phyloP scores from a whole-genome alignment of 2,113 vertebrate genomes.

The Zootoca vivipara region DNA sequence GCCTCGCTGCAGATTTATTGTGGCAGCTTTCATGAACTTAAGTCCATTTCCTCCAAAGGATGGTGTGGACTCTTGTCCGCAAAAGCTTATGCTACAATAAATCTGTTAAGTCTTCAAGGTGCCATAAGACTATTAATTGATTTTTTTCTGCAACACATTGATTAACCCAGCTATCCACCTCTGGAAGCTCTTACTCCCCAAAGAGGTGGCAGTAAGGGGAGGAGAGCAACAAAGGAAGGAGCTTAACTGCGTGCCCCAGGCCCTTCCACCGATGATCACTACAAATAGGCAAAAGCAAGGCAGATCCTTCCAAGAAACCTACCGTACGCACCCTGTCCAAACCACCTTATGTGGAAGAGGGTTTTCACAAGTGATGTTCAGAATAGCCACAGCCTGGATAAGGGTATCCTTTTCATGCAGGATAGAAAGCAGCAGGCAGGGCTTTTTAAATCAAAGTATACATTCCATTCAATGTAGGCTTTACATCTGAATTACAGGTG shows the following conservation, averaged over 20 bases:
- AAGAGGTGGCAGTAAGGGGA: background rate
- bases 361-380: background rate
- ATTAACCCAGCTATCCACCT: background rate
- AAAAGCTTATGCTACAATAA: too few relatives aligned
- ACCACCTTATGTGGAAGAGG: background rate
- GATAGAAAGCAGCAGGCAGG: background rate
- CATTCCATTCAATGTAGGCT: background rate
- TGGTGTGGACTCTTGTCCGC: background rate
- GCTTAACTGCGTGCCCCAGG: too few relatives aligned
- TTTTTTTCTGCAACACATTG: background rate
- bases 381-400: background rate
- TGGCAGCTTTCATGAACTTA: background rate
- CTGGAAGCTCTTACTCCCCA: background rate
- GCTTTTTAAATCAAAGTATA: background rate
- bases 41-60: background rate
- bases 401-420: background rate
- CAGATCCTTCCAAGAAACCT: background rate
- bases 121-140: too few relatives aligned
- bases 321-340: background rate
- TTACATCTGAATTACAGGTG: background rate
- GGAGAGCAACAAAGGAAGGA: background rate
- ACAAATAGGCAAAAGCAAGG: background rate
- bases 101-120: too few relatives aligned
- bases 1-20: background rate
- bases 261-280: background rate